These are phyloP conservation scores for Osmerus mordax DNA, from an alignment of 2,113 vertebrate genomes.

Conservation along the genomic window DNA sequence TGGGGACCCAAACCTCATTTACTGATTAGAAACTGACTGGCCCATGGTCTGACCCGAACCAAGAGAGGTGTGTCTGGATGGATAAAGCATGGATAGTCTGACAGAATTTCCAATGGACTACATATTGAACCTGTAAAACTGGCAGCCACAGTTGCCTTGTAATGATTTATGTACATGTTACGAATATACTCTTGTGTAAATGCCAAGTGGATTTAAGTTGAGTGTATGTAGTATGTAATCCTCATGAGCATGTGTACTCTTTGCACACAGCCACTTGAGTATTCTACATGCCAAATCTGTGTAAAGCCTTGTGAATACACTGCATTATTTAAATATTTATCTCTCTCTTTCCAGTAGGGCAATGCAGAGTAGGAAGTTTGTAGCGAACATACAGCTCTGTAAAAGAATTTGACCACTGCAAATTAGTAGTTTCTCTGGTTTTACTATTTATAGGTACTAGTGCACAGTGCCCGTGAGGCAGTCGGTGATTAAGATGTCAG, in stretches of 20 bases:
- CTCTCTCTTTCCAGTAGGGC: too few relatives aligned
- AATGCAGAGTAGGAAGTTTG: too few relatives aligned
- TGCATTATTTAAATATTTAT: conserved; percentile 30
- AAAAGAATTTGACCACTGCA: too few relatives aligned
- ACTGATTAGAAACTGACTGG: background rate
- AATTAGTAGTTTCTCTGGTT: too few relatives aligned
- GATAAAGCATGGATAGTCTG: too few relatives aligned
- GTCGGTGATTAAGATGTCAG: too few relatives aligned
- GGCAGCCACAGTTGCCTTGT: background rate
- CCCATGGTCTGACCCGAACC: background rate
- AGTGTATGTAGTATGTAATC: conserved; percentile 32
- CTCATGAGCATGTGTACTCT: conserved; percentile 27
- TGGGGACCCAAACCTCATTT: conserved; percentile 9
- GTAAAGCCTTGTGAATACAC: background rate
- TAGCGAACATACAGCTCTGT: too few relatives aligned
- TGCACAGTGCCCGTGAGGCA: too few relatives aligned
- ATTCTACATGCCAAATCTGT: conserved; percentile 18
- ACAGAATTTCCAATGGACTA: too few relatives aligned
- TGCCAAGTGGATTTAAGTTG: conserved; percentile 32
- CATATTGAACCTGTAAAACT: too few relatives aligned
- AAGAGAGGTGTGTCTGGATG: background rate
- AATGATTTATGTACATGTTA: conserved; percentile 26
- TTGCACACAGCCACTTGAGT: background rate
- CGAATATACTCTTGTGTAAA: conserved; percentile 8
- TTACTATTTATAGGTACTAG: too few relatives aligned